Conservation (phyloP, 1,140 invertebrate species). For the Penaeus vannamei region DNA sequence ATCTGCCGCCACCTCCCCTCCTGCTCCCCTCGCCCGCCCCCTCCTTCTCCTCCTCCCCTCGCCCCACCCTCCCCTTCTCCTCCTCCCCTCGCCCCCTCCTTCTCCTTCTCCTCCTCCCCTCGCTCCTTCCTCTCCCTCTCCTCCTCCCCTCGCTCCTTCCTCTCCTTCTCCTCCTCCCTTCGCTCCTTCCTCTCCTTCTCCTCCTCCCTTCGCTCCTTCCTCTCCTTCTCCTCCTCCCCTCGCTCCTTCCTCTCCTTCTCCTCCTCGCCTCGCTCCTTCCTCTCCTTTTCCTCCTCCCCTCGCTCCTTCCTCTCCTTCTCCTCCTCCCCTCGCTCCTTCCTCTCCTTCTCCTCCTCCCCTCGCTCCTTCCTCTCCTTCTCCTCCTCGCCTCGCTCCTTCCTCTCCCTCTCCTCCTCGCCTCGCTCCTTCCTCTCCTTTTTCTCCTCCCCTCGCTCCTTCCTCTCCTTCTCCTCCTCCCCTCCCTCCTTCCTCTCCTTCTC, state of each 20-base stretch:
- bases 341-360: neutral
- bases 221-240: neutral
- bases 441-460: neutral
- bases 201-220: neutral
- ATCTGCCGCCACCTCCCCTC: too few relatives aligned
- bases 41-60: too few relatives aligned
- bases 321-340: neutral
- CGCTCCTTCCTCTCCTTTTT: neutral
- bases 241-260: too few relatives aligned
- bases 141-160: too few relatives aligned
- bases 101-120: too few relatives aligned
- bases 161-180: neutral
- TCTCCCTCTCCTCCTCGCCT: neutral
- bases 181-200: too few relatives aligned
- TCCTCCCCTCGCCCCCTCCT: too few relatives aligned
- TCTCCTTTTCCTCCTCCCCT: neutral
- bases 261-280: neutral
- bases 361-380: neutral
- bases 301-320: neutral
- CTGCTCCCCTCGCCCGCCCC: too few relatives aligned
- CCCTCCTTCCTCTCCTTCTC: neutral
- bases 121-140: too few relatives aligned
- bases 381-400: neutral
- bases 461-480: slow-evolving; percentile 1
- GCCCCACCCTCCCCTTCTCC: too few relatives aligned